phyloP scores from a whole-genome alignment of 2,888 invertebrate genomes.

The Cerastis leucographa region DNA sequence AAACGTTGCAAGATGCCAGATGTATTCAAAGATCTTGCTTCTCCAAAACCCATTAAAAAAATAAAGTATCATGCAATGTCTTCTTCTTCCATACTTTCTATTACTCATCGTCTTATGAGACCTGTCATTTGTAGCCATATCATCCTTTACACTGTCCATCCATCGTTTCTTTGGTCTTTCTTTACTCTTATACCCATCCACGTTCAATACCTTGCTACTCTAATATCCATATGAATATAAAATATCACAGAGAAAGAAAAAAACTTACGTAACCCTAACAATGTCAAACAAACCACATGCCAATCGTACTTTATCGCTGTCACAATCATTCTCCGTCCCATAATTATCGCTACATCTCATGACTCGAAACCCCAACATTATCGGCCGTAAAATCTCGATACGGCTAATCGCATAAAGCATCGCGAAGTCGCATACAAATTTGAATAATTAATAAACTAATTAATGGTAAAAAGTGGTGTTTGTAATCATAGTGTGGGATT shows the following conservation, averaged over 20 bases:
- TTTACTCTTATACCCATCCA: too few species aligned
- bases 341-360: slow-evolving; percentile 50
- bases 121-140: too few species aligned
- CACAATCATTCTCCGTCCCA: slow-evolving; percentile 20
- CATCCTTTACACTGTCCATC: too few species aligned
- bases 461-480: slow-evolving; percentile 81
- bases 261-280: not conserved
- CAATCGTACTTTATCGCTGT: not conserved
- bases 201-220: too few species aligned
- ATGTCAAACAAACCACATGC: slow-evolving; percentile 3
- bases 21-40: too few species aligned
- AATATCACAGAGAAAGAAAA: not conserved
- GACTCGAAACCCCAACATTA: slow-evolving; percentile 46
- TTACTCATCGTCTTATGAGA: too few species aligned
- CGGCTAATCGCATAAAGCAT: slow-evolving; percentile 86
- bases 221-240: too few species aligned
- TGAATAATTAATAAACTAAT: slow-evolving; percentile 89
- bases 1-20: too few species aligned
- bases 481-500: slow-evolving; percentile 83
- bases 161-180: too few species aligned
- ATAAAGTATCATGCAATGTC: too few species aligned
- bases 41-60: too few species aligned
- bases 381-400: slow-evolving; percentile 80
- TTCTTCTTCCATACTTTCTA: too few species aligned
- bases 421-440: slow-evolving; percentile 88